phyloP scores from a whole-genome alignment of 2,888 invertebrate species.

The Macaria liturata region DNA sequence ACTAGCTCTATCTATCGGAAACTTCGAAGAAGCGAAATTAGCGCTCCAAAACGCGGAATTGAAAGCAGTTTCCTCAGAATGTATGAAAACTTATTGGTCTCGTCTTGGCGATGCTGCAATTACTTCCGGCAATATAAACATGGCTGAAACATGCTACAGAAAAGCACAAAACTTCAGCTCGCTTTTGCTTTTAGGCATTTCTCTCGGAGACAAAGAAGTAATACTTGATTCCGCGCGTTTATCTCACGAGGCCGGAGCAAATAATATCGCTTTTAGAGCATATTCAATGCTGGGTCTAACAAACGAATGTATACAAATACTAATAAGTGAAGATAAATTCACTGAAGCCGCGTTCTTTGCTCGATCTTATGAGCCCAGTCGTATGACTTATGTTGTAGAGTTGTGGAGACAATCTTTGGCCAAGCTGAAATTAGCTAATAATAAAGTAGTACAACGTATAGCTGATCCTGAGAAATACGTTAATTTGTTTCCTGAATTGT shows the following conservation, averaged over 20 bases:
- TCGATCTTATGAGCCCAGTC: constrained; percentile 27
- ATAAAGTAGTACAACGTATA: constrained; percentile 15
- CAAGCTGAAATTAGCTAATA: constrained; percentile 5
- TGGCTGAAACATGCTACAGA: constrained; percentile 8
- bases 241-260: not conserved
- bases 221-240: constrained; percentile 1
- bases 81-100: constrained; percentile 1
- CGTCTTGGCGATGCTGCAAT: constrained; percentile 9
- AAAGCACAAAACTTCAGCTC: constrained; percentile 6
- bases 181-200: constrained; percentile 7
- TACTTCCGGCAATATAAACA: not conserved
- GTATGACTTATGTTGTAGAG: constrained; percentile 23
- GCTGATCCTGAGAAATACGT: constrained; percentile 25
- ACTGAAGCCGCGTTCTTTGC: constrained; percentile 28
- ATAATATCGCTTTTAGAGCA: constrained; percentile 14
- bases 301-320: constrained; percentile 4
- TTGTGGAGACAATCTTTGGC: constrained; percentile 25
- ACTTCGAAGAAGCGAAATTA: constrained; percentile 6
- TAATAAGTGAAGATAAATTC: not conserved
- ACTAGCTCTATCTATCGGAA: constrained; percentile 7
- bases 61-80: not conserved
- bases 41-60: not conserved
- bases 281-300: constrained; percentile 6
- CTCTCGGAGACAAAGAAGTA: constrained; percentile 1
- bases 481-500: constrained; percentile 36